Evolutionary conservation across 1,140 invertebrate species (phyloP), one percentile per base, ranked within the genome.

Genomic region (Ptiloglossa arizonensis): DNA sequence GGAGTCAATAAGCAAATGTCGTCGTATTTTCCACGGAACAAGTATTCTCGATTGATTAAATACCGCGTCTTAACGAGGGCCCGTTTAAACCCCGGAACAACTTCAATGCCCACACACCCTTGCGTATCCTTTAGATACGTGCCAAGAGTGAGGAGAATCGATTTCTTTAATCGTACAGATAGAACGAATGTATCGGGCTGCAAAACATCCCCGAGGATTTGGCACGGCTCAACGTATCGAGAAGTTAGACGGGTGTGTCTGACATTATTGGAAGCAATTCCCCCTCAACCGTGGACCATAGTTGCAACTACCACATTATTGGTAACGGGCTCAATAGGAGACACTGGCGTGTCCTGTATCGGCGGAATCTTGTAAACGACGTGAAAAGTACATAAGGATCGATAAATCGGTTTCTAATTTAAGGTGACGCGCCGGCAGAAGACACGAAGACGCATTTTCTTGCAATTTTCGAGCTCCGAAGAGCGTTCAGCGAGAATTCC

Each of bases 201-300:
- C 52, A 69, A n/a, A 82, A 82, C 64, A 79, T 74, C 60, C 81
- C 75, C 69, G 57, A 82, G 71, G 79, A 60, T 84, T 76, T 66
- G 78, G 60, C 67, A 63, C 56, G 46, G 70, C 70, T 80, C 71
- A 67, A 84, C 69, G 74, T 81, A 85, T 85, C 83, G 69, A 48
- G 78, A 79, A 85, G 83, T 85, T 85, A 79, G 83, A 67, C 73
- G 74, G 78, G 79, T 84, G 83, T 85, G 66, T 81, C 79, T 84
- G 83, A 85, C 82, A 83, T 83, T 85, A 85, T 85, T 85, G 82
- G 81, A 80, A 83, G 81, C 82, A 85, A 83, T 85, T 80, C 67
- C n/a, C 75, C 38, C 59, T 79, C 38, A 56, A 57, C 64, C 52
- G 67, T 71, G 67, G 46, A 54, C 60, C 78, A 54, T 67, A 63